Evolutionary conservation across 1,140 invertebrate genomes (phyloP).

Genomic region (Bombus pascuorum): DNA sequence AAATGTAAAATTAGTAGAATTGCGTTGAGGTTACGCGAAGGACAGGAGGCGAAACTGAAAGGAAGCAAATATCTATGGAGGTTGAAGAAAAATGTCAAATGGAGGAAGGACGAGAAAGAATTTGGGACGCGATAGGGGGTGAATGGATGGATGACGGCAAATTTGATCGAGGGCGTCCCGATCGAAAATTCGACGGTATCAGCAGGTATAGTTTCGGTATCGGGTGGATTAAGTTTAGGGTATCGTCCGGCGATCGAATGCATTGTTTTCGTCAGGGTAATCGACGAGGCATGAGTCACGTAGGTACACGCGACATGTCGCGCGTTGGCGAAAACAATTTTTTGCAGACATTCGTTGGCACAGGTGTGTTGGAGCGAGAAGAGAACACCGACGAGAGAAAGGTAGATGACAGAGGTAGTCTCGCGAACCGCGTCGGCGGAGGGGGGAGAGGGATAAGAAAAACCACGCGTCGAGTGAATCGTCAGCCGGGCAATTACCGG

Average conservation of each 20-base stretch:
- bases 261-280: not conserved
- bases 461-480: slow-evolving; percentile 50
- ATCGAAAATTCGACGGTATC: not conserved
- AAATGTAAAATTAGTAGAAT: not conserved
- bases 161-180: not conserved
- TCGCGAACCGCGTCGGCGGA: not conserved
- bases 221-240: not conserved
- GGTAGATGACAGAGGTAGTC: slow-evolving; percentile 24
- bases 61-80: not conserved
- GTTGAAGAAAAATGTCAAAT: not conserved
- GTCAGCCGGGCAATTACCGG: not conserved
- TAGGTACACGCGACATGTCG: slow-evolving; percentile 27
- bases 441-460: slow-evolving; percentile 24
- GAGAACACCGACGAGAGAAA: not conserved
- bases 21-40: not conserved
- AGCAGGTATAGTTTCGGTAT: not conserved
- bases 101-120: not conserved
- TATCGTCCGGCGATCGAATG: not conserved
- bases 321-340: slow-evolving; percentile 62
- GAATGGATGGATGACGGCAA: not conserved
- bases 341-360: slow-evolving; percentile 40
- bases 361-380: slow-evolving; percentile 40
- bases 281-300: slow-evolving; percentile 9
- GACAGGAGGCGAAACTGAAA: not conserved
- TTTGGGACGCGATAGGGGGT: not conserved